Evolutionary conservation across 2,888 invertebrate genomes (phyloP), one percentile per base, ranked within the genome.

Genomic region (Antheraea assamensis): DNA sequence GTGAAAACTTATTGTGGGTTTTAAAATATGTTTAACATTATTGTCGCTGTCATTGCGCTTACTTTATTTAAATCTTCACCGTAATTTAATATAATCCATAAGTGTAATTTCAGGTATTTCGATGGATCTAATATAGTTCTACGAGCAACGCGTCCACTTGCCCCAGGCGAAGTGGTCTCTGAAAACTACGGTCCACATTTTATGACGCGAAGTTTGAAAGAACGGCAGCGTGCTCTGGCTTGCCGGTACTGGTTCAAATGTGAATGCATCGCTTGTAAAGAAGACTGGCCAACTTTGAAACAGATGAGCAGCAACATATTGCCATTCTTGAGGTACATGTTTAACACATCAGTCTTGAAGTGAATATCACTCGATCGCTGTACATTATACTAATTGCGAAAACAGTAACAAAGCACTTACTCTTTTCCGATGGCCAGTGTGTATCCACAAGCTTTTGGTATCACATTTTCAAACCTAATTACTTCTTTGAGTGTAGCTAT

Each of bases 141-240:
- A 1, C 95, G 96, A 15, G 96, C 97, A 0, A 95, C 95, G 0
- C 95, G 97, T 7, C 96, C 97, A 0, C 88, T 98, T 72, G 84
- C 91, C 8, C 88, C 95, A 0, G 97, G 97, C 0, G 96, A 97
- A 66, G 84, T 95, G n/a, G 95, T 98, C 0, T 96, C 97, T 0
- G 98, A 98, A 83, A 98, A 98, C 90, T 98, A 98, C 86, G 98
- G 98, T 0, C 98, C 98, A 0, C 95, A 97, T 80, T 98, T 97
- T 85, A 85, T 94, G 79, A 85, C 86, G 79, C 84, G 91, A 0
- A 95, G 95, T 0, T 95, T 96, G 76, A 84, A 86, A 24, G 90
- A 92, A 71, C 94, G 98, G 5, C 96, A 96, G 84, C 92, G 96
- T 71, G 92, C 96, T 0, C 89, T 98, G 2, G 94, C 95, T 1